These are phyloP conservation scores for Halisarca cf. caerulea DNA, from an alignment of 37 sponge, comb jelly and placozoan species.

Conservation along the genomic window DNA sequence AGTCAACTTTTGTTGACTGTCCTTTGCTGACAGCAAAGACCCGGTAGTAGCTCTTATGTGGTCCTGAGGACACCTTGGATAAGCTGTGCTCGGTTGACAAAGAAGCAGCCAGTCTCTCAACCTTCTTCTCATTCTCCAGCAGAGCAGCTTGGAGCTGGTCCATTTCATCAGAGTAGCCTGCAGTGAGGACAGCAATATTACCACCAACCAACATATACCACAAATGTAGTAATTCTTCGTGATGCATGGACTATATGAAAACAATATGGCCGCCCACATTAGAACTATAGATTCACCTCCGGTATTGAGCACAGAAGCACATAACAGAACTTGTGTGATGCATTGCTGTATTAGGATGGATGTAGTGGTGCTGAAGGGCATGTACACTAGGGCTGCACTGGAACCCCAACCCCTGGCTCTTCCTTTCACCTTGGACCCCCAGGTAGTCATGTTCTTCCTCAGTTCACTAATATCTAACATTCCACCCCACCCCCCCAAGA, in stretches of 20 bases:
- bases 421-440: too few species aligned
- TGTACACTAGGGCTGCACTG: too few species aligned
- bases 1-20: constrained; percentile 19
- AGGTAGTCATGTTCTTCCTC: too few species aligned
- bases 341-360: too few species aligned
- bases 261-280: not conserved
- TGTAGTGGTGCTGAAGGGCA: too few species aligned
- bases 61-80: constrained; percentile 32
- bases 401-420: too few species aligned
- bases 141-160: constrained; percentile 45
- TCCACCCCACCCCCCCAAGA: not conserved
- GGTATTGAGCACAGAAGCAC: too few species aligned
- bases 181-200: not conserved
- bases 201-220: not conserved
- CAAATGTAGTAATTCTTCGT: not conserved
- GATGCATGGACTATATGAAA: not conserved
- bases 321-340: too few species aligned
- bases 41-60: constrained; percentile 55
- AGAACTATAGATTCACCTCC: too few species aligned
- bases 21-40: constrained; percentile 66
- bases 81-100: constrained; percentile 27
- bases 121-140: constrained; percentile 34
- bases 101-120: not conserved
- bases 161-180: constrained; percentile 69
- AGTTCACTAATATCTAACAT: not conserved